Evolutionary conservation across 2,888 invertebrate genomes (phyloP).

Genomic region (Clitarchus hookeri): DNA sequence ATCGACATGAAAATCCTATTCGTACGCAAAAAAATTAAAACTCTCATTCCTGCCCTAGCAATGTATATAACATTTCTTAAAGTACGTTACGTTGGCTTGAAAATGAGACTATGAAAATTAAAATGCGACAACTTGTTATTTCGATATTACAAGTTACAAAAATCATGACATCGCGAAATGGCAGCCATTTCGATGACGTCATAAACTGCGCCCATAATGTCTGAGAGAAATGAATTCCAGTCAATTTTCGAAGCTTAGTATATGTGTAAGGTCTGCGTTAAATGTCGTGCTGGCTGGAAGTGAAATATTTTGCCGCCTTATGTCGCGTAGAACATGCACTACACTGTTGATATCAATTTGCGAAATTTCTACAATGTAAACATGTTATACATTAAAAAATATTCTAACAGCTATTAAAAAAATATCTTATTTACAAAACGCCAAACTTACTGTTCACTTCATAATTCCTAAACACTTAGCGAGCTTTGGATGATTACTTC

Average conservation of each 20-base stretch:
- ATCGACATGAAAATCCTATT: too few relatives aligned
- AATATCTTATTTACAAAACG: too few relatives aligned
- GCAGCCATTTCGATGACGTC: constrained; percentile 6
- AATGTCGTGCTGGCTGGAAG: background rate
- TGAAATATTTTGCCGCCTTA: background rate
- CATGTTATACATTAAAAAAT: too few relatives aligned
- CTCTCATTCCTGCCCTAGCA: too few relatives aligned
- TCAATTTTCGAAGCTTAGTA: background rate
- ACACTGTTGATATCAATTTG: too few relatives aligned
- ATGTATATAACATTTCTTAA: background rate
- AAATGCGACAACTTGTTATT: background rate
- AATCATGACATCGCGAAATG: background rate
- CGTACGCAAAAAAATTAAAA: too few relatives aligned
- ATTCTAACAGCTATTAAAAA: too few relatives aligned
- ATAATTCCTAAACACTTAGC: too few relatives aligned
- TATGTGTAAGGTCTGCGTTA: background rate
- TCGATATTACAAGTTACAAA: background rate
- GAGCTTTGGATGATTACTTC: too few relatives aligned
- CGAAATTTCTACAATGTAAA: too few relatives aligned
- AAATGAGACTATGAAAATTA: background rate
- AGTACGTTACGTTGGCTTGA: background rate
- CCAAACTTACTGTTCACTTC: too few relatives aligned
- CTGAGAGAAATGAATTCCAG: background rate
- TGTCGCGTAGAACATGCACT: background rate
- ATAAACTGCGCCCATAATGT: background rate